Evolutionary conservation across 2,797 vertebrate species (phyloP).

Genomic region (Pyrocephalus nanus): DNA sequence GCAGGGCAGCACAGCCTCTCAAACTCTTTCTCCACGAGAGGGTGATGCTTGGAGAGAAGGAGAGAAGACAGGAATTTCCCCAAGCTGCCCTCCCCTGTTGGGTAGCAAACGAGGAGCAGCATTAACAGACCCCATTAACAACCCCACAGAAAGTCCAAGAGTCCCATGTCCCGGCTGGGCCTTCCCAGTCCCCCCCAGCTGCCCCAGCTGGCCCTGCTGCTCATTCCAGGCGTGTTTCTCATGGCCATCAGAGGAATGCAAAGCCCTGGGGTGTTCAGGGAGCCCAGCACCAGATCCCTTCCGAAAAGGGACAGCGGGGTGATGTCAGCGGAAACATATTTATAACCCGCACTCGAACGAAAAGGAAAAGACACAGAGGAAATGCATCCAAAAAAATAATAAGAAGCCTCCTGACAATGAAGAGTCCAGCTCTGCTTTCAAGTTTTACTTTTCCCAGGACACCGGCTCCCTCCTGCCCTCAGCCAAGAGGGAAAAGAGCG

Average conservation of each 20-base stretch:
- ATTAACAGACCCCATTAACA: not conserved
- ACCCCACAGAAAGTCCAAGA: not conserved
- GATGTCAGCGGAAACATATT: constrained; percentile 72
- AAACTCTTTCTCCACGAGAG: not conserved
- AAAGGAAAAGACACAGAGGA: constrained; percentile 66
- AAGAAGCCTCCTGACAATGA: constrained; percentile 43
- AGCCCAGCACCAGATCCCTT: not conserved
- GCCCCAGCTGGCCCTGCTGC: not conserved
- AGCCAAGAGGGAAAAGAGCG: not conserved
- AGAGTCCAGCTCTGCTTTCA: constrained; percentile 18
- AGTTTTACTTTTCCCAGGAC: constrained; percentile 73
- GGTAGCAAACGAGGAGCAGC: not conserved
- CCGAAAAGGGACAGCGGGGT: constrained; percentile 22
- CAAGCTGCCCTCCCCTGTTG: not conserved
- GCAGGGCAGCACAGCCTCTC: not conserved
- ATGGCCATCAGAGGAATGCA: constrained; percentile 30
- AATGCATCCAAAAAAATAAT: constrained; percentile 17
- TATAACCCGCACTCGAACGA: constrained; percentile 24
- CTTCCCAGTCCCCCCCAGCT: not conserved
- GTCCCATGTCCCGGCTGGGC: not conserved
- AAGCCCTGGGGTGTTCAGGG: constrained; percentile 35
- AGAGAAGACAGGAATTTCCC: not conserved
- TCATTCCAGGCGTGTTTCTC: constrained; percentile 58
- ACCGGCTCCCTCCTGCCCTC: constrained; percentile 19
- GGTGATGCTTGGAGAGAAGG: not conserved